Percentiles rank a stretch among this genome's conserved stretches.
Evolutionary conservation across 2,113 vertebrate species (phyloP).

Genomic region (Gopherus flavomarginatus): DNA sequence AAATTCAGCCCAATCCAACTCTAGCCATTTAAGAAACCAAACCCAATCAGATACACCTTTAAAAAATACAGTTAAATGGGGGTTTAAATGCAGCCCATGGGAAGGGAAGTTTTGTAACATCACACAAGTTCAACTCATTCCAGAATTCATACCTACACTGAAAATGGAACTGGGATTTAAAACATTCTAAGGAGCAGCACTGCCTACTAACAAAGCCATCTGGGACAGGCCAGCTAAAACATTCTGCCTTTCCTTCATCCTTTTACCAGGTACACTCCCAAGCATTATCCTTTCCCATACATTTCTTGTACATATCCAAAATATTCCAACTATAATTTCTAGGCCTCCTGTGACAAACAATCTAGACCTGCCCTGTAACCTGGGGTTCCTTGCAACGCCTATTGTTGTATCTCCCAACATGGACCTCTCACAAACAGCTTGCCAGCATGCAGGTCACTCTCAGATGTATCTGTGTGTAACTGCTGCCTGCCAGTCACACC

Average conservation of each 20-base stretch:
- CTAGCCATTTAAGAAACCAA: not conserved
- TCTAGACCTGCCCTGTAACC: not conserved
- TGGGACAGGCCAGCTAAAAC: slow-evolving; percentile 55
- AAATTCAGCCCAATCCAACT: not conserved
- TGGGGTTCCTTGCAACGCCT: not conserved
- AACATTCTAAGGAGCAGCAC: not conserved
- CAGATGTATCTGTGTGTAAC: too few relatives aligned
- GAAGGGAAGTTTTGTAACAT: not conserved
- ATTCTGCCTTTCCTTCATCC: slow-evolving; percentile 7
- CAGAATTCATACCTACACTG: not conserved
- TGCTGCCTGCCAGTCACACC: too few relatives aligned
- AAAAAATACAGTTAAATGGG: not conserved
- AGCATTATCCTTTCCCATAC: slow-evolving; percentile 55
- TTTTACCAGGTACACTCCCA: slow-evolving; percentile 3
- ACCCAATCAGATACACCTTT: not conserved
- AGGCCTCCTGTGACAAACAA: not conserved
- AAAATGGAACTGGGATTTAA: not conserved
- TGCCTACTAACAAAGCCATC: slow-evolving; percentile 23
- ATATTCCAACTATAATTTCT: slow-evolving; percentile 57
- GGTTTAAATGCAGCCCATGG: not conserved
- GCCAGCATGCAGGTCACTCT: too few relatives aligned
- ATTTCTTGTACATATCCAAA: slow-evolving; percentile 53
- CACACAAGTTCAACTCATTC: not conserved
- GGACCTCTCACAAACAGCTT: too few relatives aligned
- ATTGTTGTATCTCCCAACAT: too few relatives aligned